Evolutionary conservation across 2,797 vertebrate genomes (phyloP).

Genomic region (Nannoperca obscura): DNA sequence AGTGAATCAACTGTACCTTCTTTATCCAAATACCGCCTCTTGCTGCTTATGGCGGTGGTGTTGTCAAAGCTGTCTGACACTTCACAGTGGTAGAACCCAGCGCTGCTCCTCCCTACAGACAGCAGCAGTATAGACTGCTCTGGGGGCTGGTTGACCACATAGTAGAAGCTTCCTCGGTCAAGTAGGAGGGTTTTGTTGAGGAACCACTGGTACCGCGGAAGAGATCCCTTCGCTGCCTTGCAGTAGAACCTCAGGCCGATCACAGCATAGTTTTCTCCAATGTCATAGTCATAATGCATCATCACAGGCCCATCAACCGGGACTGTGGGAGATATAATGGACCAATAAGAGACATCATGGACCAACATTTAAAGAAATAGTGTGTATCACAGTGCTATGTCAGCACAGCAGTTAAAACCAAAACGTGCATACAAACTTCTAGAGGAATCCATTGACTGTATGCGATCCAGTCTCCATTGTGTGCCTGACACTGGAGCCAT

Average conservation of each 20-base stretch:
- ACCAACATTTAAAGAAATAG: not conserved
- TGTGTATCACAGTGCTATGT: not conserved
- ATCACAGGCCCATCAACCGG: conserved; percentile 70
- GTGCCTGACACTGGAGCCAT: conserved; percentile 64
- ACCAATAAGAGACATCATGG: not conserved
- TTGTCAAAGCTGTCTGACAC: conserved; percentile 78
- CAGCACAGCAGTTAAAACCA: not conserved
- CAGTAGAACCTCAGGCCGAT: conserved; percentile 70
- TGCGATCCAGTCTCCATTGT: conserved; percentile 35
- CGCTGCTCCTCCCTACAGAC: conserved; percentile 47
- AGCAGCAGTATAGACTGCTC: conserved; percentile 54
- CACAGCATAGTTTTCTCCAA: conserved; percentile 66
- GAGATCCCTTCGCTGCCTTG: conserved; percentile 66
- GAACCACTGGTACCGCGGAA: conserved; percentile 79
- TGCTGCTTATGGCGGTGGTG: conserved; percentile 66
- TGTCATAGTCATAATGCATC: conserved; percentile 42
- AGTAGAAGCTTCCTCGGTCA: conserved; percentile 55
- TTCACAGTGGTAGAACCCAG: conserved; percentile 79
- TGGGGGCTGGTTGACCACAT: conserved; percentile 32
- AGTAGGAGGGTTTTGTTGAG: conserved; percentile 68
- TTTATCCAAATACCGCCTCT: conserved; percentile 58
- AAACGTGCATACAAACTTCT: conserved; percentile 61
- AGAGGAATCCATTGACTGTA: conserved; percentile 43
- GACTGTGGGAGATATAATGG: conserved; percentile 63
- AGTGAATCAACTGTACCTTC: conserved; percentile 64